Evolutionary conservation across 1,140 invertebrate genomes (phyloP).

Genomic region (Dolichoris vasculosae): DNA sequence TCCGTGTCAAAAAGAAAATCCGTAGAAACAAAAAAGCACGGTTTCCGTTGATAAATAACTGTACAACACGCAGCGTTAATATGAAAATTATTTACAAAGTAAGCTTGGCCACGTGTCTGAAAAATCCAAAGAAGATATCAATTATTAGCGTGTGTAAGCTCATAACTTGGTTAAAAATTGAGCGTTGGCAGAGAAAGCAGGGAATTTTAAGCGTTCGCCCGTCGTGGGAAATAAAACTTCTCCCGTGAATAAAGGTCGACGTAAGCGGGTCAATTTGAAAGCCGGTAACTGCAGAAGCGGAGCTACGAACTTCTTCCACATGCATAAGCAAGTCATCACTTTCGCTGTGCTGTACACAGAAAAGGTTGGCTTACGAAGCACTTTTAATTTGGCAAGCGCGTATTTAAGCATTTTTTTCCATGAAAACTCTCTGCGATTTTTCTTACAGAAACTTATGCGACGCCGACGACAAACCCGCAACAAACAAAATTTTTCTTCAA

Average conservation of each 20-base stretch:
- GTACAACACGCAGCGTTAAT: neutral
- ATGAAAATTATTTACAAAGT: slow-evolving; percentile 31
- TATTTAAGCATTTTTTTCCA: neutral
- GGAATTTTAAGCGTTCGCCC: neutral
- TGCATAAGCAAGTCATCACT: slow-evolving; percentile 28
- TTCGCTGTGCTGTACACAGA: neutral
- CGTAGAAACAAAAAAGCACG: neutral
- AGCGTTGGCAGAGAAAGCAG: neutral
- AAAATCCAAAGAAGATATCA: neutral
- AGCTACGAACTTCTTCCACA: neutral
- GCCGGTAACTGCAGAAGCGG: neutral
- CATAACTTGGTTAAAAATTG: neutral
- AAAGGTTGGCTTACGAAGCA: neutral
- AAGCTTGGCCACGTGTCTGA: neutral
- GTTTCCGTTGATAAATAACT: neutral
- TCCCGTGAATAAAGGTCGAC: slow-evolving; percentile 7
- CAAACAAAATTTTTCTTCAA: neutral
- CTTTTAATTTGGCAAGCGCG: neutral
- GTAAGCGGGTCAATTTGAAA: slow-evolving; percentile 29
- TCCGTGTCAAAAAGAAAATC: neutral
- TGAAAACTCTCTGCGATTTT: neutral
- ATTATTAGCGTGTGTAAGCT: neutral
- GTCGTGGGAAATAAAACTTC: neutral
- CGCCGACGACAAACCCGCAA: neutral
- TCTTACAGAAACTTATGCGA: no score